phyloP scores from a whole-genome alignment of 2,113 vertebrate genomes.

The Crotophaga sulcirostris region DNA sequence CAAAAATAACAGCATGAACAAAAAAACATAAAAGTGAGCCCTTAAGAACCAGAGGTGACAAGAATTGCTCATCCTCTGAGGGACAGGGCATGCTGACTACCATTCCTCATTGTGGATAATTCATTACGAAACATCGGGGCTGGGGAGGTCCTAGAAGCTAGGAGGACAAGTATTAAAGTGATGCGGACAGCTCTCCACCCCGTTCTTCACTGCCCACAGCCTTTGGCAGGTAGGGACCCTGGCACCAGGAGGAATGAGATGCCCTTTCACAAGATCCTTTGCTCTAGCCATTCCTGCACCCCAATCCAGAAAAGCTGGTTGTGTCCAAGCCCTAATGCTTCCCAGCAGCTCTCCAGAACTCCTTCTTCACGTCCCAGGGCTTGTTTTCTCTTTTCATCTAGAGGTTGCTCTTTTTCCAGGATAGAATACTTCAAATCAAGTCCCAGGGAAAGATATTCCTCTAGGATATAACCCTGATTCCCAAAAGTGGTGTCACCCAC shows the following conservation, averaged over 20 bases:
- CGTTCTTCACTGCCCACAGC: neutral
- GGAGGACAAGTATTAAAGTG: neutral
- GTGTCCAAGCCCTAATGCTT: neutral
- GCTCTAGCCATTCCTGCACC: too few species aligned
- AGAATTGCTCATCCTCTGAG: neutral
- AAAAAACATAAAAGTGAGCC: rapidly evolving
- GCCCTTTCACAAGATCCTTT: too few species aligned
- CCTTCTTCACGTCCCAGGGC: neutral
- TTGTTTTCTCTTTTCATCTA: neutral
- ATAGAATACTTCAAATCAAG: neutral
- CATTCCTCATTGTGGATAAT: neutral
- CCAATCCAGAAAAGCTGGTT: neutral
- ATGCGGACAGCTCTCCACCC: neutral
- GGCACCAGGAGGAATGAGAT: too few species aligned
- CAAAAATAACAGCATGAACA: rapidly evolving
- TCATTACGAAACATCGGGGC: neutral
- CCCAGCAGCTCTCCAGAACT: neutral
- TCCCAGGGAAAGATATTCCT: neutral
- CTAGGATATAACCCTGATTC: neutral
- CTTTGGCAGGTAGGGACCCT: neutral
- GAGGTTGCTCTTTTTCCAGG: neutral
- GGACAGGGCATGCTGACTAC: neutral
- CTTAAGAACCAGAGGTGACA: neutral
- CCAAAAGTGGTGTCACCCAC: neutral
- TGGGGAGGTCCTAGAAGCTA: neutral